Base-by-base conservation (phyloP, 2,113 vertebrate species). In the Chloropsis cyanopogon region DNA sequence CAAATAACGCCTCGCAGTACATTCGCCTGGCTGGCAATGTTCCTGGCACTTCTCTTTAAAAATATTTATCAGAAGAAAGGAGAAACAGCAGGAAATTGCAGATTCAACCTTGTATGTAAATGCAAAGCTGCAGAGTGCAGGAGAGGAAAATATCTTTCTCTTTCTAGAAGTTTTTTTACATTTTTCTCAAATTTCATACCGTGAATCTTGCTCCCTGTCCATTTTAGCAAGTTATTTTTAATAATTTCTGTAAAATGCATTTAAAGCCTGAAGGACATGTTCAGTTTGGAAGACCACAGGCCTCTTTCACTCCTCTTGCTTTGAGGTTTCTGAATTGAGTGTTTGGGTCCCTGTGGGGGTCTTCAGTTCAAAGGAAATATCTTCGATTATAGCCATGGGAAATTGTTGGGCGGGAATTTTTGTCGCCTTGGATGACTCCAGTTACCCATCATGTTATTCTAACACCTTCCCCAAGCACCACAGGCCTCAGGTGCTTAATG, bases 61-160 rank as follows among this genome's bases (percentile, higher is more conserved):
- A 52, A n/a, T 46, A 28, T 82, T 94, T 92, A 52, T 75, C 77
- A 68, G 65, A 84, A 89, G 89, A 82, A 91, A 89, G 84, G 77
- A 81, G 81, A 63, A 96, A 70, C 52, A 75, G 77, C 77, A 92
- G 82, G 78, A 95, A 96, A 86, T 52, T 86, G 81, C 47, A 22
- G 73, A 81, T 78, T 88, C 77, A 68, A 46, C 90, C 52, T 46
- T 86, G 47, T 82, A 60, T 84, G 81, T 77, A 87, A 95, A 89
- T 64, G 52, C 25, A 44, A 94, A 91, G 24, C 60, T 84, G 52
- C 24, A 42, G 69, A 81, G 63, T 6, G 47, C n/a, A 84, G 77
- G 52, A 77, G 33, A 10, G 68, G 64, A 86, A 80, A 57, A 53
- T 7, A 54, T 52, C 61, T 76, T 78, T 53, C 71, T 77, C 37